Percentiles rank a stretch among this genome's conserved stretches.
phyloP scores from a whole-genome alignment of 2,797 vertebrate genomes.

The Podarcis lilfordi region DNA sequence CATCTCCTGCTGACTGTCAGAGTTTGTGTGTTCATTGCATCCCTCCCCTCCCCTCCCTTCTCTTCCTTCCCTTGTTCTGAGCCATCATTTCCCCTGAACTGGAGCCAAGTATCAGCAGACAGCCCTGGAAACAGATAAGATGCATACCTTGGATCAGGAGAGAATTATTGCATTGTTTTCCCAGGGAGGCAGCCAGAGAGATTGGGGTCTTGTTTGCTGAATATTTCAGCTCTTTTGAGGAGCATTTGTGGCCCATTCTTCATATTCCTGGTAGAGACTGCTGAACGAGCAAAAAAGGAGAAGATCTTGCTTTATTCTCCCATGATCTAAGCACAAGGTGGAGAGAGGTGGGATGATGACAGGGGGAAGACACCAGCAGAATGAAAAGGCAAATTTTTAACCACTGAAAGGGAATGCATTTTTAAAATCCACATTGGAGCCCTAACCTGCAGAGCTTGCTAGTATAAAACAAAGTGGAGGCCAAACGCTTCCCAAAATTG shows the following conservation, averaged over 20 bases:
- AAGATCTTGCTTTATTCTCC: background rate
- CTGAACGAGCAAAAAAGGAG: conserved; percentile 7
- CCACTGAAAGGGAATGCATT: background rate
- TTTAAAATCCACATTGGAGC: background rate
- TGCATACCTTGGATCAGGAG: background rate
- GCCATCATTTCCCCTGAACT: background rate
- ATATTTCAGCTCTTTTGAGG: background rate
- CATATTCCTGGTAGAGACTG: background rate
- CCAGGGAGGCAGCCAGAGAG: background rate
- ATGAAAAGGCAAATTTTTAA: background rate
- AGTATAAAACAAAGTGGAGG: background rate
- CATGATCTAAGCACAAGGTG: background rate
- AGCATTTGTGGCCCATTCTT: background rate
- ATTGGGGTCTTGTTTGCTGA: conserved; percentile 6
- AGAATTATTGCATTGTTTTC: conserved; percentile 2
- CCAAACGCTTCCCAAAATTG: background rate
- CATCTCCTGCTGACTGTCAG: background rate
- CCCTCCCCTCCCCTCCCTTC: too few species aligned
- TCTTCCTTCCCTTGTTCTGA: background rate
- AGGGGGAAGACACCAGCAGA: background rate
- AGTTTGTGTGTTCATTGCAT: background rate
- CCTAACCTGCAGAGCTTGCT: background rate
- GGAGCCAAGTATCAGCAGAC: background rate
- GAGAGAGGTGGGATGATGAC: background rate
- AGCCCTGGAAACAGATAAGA: background rate